Evolutionary conservation across 2,113 vertebrate species (phyloP), one percentile per base, ranked within the genome.

Genomic region (Sakesphorus luctuosus): DNA sequence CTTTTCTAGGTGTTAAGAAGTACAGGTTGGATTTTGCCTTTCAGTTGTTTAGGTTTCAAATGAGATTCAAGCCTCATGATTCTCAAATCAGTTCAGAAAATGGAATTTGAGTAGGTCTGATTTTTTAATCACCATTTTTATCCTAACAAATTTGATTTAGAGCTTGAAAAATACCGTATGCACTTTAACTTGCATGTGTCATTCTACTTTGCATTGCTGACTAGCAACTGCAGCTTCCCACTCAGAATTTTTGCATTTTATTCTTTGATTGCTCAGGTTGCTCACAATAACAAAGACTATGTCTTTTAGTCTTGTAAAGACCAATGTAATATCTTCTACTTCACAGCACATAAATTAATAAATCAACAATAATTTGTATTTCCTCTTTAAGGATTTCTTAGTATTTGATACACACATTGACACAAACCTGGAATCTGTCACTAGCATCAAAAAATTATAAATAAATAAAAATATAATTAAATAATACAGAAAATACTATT

Each of bases 191-290:
- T 90, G 38, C 79, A 63, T 84, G 36, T 90, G 86, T 86, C 63
- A 89, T 95, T 93, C 83, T 63, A 11, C 29, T 90, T 93, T 84
- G 76, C 83, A 67, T 90, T 71, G 50, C 63, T 93, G 56, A 93
- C 31, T 77, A 67, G 50, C 33, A 50, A 80, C 79, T 80, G 18
- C 46, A 59, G 5, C 68, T 92, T 93, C 78, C 86, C 84, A 90
- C 83, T 86, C 56, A 71, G 17, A 92, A 35, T 46, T 86, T 94
- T 38, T 73, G 6, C 43, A 59, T 95, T 87, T 63, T 50, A 44
- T 71, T 67, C 47, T 87, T 62, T 55, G 33, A 63, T 78, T 89
- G 19, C 33, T 91, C 29, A 58, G 58, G 14, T 63, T 62, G 33
- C 24, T 87, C 26, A 71, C 24, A 62, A 19, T 59, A 89, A 50